Evolutionary conservation across 2,113 vertebrate genomes (phyloP), one percentile per base, ranked within the genome.

Genomic region (Helogale parvula): DNA sequence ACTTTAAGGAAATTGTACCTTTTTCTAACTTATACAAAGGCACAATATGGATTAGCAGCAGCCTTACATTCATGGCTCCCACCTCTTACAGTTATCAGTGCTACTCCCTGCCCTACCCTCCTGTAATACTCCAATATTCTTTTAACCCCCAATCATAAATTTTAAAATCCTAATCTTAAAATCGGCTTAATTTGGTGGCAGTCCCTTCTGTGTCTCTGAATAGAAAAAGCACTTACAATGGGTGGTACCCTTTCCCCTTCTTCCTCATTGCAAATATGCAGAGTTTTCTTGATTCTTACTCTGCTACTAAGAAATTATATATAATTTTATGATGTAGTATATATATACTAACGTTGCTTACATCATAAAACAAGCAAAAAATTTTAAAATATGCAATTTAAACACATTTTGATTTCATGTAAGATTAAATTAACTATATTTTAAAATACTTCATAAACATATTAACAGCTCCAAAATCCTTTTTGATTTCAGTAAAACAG

Each of bases 401-500:
- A 29, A 0, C 27, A 47, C 31, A 45, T 27, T 27, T 74, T 74
- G 45, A 47, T 27, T 47, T 76, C 41, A 47, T 31, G 72, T 80
- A 69, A 77, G 12, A 41, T 85, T 7, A 85, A 93, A 52, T 96
- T 92, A 90, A 52, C 15, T 25, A 13, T 69, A 41, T 27, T 92
- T 88, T 21, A 38, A 83, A 93, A 81, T 92, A 81, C 35, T 80
- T 23, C 60, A 50, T 90, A 69, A 82, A 69, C 82, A 74, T 66
- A 72, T 80, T 96, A 92, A 93, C 3, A 84, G 14, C 4, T 45
- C 35, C 8, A 81, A 92, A 90, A 83, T 82, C 41, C 5, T 93
- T 89, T 95, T 96, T 87, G 21, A 54, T 94, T 82, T 93, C 74
- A 76, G 15, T 89, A 47, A 94, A 93, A 93, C 66, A 71, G 66